phyloP scores from a whole-genome alignment of 2,113 vertebrate genomes.

The Rostratula benghalensis region DNA sequence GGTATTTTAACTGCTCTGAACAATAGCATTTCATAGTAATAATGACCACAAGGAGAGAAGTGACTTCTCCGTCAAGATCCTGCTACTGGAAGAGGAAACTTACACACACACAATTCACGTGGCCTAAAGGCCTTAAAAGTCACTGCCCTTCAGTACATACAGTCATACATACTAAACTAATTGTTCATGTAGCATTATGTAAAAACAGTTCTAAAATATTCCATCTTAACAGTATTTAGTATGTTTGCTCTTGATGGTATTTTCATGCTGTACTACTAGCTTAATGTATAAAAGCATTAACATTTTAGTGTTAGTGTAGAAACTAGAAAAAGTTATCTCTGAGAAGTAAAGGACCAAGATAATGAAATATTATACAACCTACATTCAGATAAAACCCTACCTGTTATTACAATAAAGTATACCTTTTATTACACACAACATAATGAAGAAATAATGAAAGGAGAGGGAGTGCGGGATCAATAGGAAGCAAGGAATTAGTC shows the following conservation, averaged over 20 bases:
- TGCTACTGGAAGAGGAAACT: background rate
- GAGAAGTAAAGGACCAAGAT: background rate
- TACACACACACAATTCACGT: fast-evolving
- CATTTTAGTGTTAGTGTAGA: background rate
- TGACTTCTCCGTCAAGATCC: background rate
- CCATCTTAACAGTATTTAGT: background rate
- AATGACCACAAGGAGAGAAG: background rate
- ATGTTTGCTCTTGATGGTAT: background rate
- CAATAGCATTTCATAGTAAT: background rate
- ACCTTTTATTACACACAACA: background rate
- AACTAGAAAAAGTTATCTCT: background rate
- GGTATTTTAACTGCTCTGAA: background rate
- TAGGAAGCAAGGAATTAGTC: background rate
- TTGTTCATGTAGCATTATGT: background rate
- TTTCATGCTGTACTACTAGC: background rate
- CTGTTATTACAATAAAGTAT: background rate
- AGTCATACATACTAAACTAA: background rate
- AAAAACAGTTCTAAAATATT: background rate
- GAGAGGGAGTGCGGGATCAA: background rate
- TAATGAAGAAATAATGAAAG: background rate
- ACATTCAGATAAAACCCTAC: background rate
- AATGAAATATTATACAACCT: background rate
- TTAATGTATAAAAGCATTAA: background rate
- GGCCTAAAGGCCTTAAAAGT: background rate
- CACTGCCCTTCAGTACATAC: background rate